A percentile compares a stretch with the other conserved stretches of the same genome.
phyloP scores from a whole-genome alignment of 2,888 invertebrate genomes.

The Tachina grossa region DNA sequence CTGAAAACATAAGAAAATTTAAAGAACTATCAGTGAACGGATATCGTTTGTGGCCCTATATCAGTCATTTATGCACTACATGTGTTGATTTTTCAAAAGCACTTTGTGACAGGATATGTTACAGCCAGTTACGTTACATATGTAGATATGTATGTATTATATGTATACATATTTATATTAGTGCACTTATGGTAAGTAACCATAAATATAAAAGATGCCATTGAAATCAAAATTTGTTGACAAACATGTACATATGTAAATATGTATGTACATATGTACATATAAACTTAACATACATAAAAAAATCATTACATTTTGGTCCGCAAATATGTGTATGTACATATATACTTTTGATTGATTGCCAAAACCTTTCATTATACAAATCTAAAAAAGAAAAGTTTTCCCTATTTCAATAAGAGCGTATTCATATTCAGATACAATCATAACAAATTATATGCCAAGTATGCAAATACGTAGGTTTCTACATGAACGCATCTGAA shows the following conservation, averaged over 20 bases:
- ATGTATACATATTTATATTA: too few species aligned
- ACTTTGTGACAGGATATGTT: too few species aligned
- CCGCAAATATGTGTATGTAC: neutral
- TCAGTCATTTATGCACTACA: too few species aligned
- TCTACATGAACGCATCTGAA: neutral
- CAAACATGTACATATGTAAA: neutral
- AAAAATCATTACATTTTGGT: neutral
- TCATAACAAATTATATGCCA: neutral
- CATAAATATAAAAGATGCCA: neutral
- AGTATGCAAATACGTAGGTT: neutral
- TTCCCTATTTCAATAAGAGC: conserved; percentile 8
- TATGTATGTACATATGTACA: too few species aligned
- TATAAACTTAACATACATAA: conserved; percentile 22
- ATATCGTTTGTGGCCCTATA: too few species aligned
- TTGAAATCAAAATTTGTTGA: conserved; percentile 43
- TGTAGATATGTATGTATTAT: too few species aligned
- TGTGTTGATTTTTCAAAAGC: too few species aligned
- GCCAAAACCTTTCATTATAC: conserved; percentile 49
- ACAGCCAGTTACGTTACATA: too few species aligned
- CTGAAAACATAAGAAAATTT: too few species aligned
- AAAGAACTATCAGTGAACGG: too few species aligned
- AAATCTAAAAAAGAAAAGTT: neutral
- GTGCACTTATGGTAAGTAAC: too few species aligned
- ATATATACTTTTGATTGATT: conserved; percentile 60
- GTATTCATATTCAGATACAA: neutral